phyloP scores from a whole-genome alignment of 2,113 vertebrate genomes.

The Sturnira hondurensis region DNA sequence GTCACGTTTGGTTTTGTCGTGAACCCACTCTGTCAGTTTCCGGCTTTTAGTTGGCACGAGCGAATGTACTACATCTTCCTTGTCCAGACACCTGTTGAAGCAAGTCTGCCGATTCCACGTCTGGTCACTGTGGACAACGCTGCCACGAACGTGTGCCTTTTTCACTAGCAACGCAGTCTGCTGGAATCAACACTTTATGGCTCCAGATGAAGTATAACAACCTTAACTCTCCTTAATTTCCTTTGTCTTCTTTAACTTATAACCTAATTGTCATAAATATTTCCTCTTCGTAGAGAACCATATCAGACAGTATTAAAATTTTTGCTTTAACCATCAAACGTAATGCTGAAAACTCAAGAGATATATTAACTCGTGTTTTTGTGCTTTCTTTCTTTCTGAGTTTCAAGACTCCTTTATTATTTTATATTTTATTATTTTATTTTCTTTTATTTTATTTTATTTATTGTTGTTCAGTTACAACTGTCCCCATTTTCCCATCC shows the following conservation, averaged over 20 bases:
- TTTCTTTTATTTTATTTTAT: too few relatives aligned
- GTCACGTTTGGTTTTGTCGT: neutral
- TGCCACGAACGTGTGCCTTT: too few relatives aligned
- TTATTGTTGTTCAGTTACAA: too few relatives aligned
- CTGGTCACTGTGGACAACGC: too few relatives aligned
- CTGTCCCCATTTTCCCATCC: too few relatives aligned
- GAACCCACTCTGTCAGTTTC: neutral
- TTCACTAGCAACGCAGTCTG: neutral
- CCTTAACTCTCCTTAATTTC: neutral
- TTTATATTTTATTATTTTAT: too few relatives aligned
- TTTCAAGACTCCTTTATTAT: neutral
- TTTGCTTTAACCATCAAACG: neutral
- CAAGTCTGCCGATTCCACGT: too few relatives aligned
- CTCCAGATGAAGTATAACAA: neutral
- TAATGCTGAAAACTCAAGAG: neutral
- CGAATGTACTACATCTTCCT: rapidly evolving
- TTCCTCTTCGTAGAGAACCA: neutral
- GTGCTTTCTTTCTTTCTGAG: neutral
- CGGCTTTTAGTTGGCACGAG: neutral
- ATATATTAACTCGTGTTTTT: neutral
- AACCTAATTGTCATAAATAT: neutral
- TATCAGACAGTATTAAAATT: neutral
- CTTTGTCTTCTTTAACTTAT: neutral
- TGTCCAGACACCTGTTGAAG: too few relatives aligned
- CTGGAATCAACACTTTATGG: neutral